Conservation (phyloP, 2,113 vertebrate species). For the Cephalopterus ornatus region DNA sequence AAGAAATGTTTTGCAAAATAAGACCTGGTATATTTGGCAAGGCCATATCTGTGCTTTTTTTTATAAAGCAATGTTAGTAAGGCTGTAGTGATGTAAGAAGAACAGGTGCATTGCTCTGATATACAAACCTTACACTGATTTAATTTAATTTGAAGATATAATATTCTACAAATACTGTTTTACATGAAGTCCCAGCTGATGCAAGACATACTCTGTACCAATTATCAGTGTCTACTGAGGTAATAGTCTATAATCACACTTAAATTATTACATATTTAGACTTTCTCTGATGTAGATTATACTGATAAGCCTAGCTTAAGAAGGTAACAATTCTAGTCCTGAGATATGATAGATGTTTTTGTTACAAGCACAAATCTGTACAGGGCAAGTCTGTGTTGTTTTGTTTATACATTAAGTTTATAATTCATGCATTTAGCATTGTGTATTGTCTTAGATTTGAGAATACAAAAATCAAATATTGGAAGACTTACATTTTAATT, state of each 20-base stretch:
- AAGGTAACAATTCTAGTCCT: neutral
- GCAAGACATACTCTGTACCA: neutral
- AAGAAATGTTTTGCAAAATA: neutral
- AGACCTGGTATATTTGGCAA: neutral
- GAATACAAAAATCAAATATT: neutral
- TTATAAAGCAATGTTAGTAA: neutral
- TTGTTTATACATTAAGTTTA: neutral
- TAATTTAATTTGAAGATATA: neutral
- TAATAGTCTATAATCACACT: neutral
- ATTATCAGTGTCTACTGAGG: neutral
- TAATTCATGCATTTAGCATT: neutral
- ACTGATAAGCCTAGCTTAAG: neutral
- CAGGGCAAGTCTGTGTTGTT: neutral
- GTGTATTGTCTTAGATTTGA: neutral
- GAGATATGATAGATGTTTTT: neutral
- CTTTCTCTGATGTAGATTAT: neutral
- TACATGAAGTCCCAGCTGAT: neutral
- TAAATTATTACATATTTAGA: neutral
- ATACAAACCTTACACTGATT: neutral
- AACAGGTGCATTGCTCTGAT: neutral
- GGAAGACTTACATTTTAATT: neutral
- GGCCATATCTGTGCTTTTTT: neutral
- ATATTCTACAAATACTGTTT: neutral
- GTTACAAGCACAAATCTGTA: neutral
- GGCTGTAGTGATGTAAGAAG: neutral